Evolutionary conservation across 2,797 vertebrate species (phyloP), one percentile per base, ranked within the genome.

Genomic region (Diceros bicornis): DNA sequence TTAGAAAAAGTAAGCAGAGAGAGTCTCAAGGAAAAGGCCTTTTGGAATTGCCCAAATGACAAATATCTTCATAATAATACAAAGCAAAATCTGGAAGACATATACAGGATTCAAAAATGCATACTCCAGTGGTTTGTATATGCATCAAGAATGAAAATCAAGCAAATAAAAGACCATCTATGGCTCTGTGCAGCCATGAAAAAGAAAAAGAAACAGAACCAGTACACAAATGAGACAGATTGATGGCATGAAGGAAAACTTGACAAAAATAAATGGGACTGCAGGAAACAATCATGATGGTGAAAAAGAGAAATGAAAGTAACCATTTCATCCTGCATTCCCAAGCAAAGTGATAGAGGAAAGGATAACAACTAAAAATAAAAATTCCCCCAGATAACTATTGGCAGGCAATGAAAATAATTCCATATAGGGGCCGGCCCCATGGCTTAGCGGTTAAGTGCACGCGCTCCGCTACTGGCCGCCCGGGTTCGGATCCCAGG

Each of bases 241-340:
- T 74, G 96, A 97, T 88, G 93, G 44, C 86, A 29, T 52, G 85
- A 87, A 91, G 66, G 72, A 69, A 87, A 95, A 95, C 91, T 32
- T 85, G 96, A 96, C 92, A 94, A 75, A 72, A 96, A 88, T 62
- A 95, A 97, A 94, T 94, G 89, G 79, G 71, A 77, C 95, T 66
- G 57, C 75, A 78, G 79, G 75, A 97, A 96, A 89, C 71, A 92
- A 95, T 94, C 81, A 77, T 8, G 68, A 92, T 2, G 14, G 68
- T 7, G 12, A 89, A 50, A 92, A 50, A 96, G 72, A 91, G 52
- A 86, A 94, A 94, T 37, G 90, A 91, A 81, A 96, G 52, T 18
- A 62, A 81, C 50, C 20, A 6, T 44, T 87, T n/a, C 16, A 89
- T 27, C 57, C n/a, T 50, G 84, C 10, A 0, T n/a, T 68, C n/a